phyloP scores from a whole-genome alignment of 2,888 invertebrate species.

The Ceratothoa steindachneri region DNA sequence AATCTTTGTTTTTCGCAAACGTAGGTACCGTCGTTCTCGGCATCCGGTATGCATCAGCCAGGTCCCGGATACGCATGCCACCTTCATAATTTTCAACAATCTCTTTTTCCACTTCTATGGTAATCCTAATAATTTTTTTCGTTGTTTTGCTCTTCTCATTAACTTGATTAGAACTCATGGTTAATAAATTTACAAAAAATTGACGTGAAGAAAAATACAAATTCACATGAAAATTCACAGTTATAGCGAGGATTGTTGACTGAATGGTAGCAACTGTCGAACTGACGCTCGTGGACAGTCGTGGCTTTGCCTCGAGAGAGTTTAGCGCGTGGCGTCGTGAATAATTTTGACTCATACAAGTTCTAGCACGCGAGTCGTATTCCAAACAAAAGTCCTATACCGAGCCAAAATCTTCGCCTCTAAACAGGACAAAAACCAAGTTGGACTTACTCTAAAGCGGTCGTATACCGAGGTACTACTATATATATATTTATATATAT shows the following conservation, averaged over 20 bases:
- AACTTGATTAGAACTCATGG: neutral
- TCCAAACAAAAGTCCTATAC: too few relatives aligned
- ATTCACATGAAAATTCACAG: neutral
- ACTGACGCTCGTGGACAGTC: neutral
- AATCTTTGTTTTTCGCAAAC: too few relatives aligned
- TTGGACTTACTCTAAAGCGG: neutral
- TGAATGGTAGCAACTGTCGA: neutral
- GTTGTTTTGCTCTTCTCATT: too few relatives aligned
- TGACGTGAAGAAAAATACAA: neutral
- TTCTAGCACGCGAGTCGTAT: too few relatives aligned
- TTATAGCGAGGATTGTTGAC: neutral
- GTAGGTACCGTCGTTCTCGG: neutral
- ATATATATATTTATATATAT: constrained; percentile 6
- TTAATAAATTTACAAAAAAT: neutral
- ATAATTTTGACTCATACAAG: neutral
- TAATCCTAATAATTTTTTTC: too few relatives aligned
- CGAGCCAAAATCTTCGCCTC: too few relatives aligned
- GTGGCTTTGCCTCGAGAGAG: too few relatives aligned
- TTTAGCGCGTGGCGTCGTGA: neutral
- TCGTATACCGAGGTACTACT: too few relatives aligned
- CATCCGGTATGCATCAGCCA: neutral
- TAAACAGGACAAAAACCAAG: neutral
- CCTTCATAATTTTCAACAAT: neutral
- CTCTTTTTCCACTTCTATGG: too few relatives aligned
- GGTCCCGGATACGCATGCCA: too few relatives aligned